Percentiles rank a stretch among this genome's conserved stretches.
Evolutionary conservation across 2,113 vertebrate genomes (phyloP).

Genomic region (Chauna torquata): DNA sequence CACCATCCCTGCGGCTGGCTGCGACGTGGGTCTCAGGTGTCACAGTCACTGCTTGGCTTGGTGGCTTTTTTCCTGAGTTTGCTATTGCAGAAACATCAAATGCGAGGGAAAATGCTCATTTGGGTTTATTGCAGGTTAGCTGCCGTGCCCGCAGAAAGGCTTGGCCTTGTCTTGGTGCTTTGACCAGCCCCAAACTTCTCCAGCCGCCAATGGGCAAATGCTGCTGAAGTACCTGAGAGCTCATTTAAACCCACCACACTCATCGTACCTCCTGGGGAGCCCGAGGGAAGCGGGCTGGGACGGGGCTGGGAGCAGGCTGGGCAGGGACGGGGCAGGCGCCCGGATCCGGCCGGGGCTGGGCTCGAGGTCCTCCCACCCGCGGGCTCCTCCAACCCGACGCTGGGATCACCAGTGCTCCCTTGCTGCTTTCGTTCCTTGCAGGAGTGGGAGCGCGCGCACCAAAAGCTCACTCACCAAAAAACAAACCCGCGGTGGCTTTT

Average conservation of each 20-base stretch:
- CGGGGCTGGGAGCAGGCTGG: background rate
- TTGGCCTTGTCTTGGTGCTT: background rate
- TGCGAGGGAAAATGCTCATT: accelerated
- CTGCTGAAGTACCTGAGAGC: background rate
- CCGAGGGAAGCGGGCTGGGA: too few species aligned
- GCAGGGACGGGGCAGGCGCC: background rate
- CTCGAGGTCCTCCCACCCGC: accelerated
- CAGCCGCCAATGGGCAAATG: background rate
- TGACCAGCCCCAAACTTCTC: background rate
- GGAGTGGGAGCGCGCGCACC: background rate
- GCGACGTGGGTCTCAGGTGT: accelerated
- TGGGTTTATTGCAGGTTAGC: background rate
- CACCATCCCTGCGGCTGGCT: accelerated
- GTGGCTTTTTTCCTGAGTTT: accelerated
- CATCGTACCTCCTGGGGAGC: too few species aligned
- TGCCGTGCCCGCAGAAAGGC: background rate
- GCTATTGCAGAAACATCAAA: background rate
- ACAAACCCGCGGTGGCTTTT: accelerated
- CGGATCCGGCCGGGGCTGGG: accelerated
- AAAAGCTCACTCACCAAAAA: background rate
- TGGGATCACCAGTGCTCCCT: background rate
- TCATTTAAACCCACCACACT: accelerated
- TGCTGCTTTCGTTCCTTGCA: accelerated
- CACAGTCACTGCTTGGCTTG: accelerated
- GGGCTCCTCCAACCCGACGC: too few species aligned